Evolutionary conservation across 2,113 vertebrate genomes (phyloP).

Genomic region (Engraulis encrasicolus): DNA sequence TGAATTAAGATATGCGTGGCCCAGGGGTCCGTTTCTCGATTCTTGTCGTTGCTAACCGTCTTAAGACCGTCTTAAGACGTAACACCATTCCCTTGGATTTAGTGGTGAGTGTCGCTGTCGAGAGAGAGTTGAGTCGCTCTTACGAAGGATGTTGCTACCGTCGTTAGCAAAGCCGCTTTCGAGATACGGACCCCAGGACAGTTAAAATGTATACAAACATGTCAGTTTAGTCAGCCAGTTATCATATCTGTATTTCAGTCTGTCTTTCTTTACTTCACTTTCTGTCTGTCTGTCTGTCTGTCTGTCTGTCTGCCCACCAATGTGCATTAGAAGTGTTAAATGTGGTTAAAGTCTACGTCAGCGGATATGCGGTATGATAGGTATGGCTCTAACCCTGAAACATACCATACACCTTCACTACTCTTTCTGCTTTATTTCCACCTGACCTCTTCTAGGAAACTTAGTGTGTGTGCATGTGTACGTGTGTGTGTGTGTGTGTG

Average conservation of each 20-base stretch:
- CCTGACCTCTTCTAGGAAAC: slow-evolving; percentile 10
- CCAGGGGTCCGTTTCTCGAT: no score
- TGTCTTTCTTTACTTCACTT: neutral
- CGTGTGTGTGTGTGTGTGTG: neutral
- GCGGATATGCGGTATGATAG: neutral
- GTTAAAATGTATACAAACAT: neutral
- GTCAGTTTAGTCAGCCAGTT: neutral
- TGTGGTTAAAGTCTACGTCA: neutral
- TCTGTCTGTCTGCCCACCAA: neutral
- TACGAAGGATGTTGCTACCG: no score
- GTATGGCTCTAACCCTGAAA: neutral
- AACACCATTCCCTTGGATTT: no score
- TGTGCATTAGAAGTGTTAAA: neutral
- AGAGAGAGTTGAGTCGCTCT: no score
- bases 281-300: neutral
- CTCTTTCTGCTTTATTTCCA: neutral
- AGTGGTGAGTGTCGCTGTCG: no score
- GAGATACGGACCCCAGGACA: no score
- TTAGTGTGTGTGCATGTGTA: neutral
- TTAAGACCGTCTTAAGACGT: no score
- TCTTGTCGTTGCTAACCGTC: no score
- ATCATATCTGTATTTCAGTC: neutral
- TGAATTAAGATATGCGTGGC: neutral
- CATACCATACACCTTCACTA: neutral
- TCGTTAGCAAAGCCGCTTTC: no score